These are phyloP conservation scores for Machimus rusticus DNA, from an alignment of 2,888 invertebrate genomes.

Conservation along the genomic window DNA sequence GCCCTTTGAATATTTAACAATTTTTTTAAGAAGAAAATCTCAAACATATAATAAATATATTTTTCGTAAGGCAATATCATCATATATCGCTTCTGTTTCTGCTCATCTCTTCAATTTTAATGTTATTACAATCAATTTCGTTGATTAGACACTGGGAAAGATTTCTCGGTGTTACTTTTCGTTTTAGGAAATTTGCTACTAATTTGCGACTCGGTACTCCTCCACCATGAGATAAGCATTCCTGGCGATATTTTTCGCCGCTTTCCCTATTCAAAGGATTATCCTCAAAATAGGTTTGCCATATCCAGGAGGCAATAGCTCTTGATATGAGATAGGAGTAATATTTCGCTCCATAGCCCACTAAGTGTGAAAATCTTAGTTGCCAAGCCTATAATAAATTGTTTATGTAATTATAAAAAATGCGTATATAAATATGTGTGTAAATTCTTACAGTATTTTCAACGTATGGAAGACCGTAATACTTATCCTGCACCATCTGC, in stretches of 20 bases:
- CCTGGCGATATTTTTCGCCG: conserved; percentile 79
- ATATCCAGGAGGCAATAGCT: conserved; percentile 91
- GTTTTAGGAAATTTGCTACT: conserved; percentile 79
- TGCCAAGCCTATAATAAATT: conserved; percentile 81
- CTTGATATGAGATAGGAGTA: conserved; percentile 96
- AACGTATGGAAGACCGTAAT: conserved; percentile 87
- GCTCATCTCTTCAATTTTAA: conserved; percentile 60
- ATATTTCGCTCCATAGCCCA: conserved; percentile 98
- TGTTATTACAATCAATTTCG: conserved; percentile 73
- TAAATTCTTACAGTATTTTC: conserved; percentile 74
- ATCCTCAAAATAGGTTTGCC: conserved; percentile 83
- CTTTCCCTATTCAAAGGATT: conserved; percentile 80
- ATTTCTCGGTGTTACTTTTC: conserved; percentile 76
- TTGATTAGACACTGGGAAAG: conserved; percentile 82
- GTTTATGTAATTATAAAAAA: neutral
- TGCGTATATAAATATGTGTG: no score
- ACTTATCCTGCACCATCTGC: conserved; percentile 78
- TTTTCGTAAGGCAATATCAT: neutral
- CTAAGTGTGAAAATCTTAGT: conserved; percentile 92
- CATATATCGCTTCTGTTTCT: conserved; percentile 27
- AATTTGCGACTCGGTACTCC: conserved; percentile 81
- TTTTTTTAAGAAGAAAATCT: neutral
- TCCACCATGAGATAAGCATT: conserved; percentile 87
- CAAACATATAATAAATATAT: neutral
- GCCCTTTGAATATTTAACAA: neutral